Evolutionary conservation across 2,113 vertebrate genomes (phyloP).

Genomic region (Formicarius rufipectus): DNA sequence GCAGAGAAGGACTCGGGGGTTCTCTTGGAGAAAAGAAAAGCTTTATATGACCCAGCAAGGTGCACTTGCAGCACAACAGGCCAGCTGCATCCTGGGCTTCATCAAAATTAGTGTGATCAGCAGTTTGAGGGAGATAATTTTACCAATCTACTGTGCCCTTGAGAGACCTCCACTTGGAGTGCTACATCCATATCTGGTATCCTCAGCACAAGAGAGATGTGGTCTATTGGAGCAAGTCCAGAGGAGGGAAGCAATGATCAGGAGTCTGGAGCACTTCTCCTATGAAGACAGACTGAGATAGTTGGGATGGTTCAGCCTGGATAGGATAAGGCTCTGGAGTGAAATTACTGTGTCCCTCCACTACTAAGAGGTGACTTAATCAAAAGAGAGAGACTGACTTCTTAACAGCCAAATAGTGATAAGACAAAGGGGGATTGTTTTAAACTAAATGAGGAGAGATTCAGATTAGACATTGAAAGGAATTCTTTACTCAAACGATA

Average conservation of each 20-base stretch:
- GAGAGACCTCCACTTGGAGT: background rate
- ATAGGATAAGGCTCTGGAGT: background rate
- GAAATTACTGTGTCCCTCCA: background rate
- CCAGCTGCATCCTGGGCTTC: background rate
- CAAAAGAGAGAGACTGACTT: background rate
- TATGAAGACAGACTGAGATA: background rate
- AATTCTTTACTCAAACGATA: background rate
- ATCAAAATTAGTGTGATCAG: too few species aligned
- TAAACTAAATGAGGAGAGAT: background rate
- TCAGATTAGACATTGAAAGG: background rate
- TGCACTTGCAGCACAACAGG: background rate
- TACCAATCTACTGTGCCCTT: fast-evolving
- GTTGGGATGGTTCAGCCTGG: background rate
- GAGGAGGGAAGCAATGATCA: background rate
- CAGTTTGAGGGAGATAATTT: background rate
- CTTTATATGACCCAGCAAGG: background rate
- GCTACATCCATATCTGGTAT: background rate
- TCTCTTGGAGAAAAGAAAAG: background rate
- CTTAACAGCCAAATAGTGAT: background rate
- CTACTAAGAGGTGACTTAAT: too few species aligned
- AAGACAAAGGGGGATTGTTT: fast-evolving
- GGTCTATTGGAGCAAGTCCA: fast-evolving
- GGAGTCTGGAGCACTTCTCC: background rate
- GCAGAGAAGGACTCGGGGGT: background rate
- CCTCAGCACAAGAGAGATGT: background rate